Conservation (phyloP, 2,113 vertebrate species). For the Poeciliopsis turrubarensis region DNA sequence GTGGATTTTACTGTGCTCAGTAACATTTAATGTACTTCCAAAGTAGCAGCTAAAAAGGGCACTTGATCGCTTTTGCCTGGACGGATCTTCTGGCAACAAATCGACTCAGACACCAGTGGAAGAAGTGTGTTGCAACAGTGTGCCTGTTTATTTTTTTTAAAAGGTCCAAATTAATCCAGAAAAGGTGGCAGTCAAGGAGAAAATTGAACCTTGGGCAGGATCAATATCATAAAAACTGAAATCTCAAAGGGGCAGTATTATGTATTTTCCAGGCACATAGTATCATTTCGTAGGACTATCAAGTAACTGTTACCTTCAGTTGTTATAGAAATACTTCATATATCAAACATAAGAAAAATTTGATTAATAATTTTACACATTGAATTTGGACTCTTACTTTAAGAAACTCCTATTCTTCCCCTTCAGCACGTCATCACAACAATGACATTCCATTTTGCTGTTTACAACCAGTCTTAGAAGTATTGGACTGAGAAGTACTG, state of each 20-base stretch:
- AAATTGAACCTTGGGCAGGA: slow-evolving; percentile 35
- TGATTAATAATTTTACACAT: too few species aligned
- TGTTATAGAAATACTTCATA: too few species aligned
- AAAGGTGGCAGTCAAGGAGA: slow-evolving; percentile 28
- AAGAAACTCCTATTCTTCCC: too few species aligned
- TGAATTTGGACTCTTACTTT: too few species aligned
- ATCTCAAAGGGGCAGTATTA: slow-evolving; percentile 33
- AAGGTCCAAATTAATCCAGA: neutral
- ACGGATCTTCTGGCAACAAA: slow-evolving; percentile 32
- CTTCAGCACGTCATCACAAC: too few species aligned
- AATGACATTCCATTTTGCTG: too few species aligned
- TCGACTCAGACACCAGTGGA: slow-evolving; percentile 24
- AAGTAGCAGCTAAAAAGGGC: slow-evolving; percentile 32
- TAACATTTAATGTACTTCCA: slow-evolving; percentile 36
- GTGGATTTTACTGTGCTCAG: slow-evolving; percentile 44
- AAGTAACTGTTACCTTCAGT: too few species aligned
- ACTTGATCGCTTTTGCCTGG: slow-evolving; percentile 40
- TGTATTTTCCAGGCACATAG: too few species aligned
- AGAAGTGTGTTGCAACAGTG: slow-evolving; percentile 16
- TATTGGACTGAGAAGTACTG: too few species aligned
- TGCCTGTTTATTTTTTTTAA: neutral
- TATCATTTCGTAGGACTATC: too few species aligned
- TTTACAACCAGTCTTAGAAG: too few species aligned
- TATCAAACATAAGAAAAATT: too few species aligned
- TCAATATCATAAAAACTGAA: slow-evolving; percentile 42